Percentiles rank a stretch among this genome's conserved stretches.
These are phyloP conservation scores for Orientallactaga sibirica DNA, from an alignment of 2,797 vertebrate species.

Conservation along the genomic window DNA sequence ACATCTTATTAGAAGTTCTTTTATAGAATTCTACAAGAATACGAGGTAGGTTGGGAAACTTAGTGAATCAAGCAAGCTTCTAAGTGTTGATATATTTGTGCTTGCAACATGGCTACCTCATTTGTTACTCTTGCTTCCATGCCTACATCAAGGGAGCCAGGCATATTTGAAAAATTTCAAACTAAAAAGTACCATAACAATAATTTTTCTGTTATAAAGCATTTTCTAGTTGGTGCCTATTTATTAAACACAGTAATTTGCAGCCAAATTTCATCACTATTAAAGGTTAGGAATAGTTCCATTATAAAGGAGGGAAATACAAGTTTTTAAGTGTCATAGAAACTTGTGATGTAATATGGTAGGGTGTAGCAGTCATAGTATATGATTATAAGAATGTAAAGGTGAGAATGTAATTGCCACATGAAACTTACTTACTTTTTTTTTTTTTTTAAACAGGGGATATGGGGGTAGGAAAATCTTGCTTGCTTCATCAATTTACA, in stretches of 20 bases:
- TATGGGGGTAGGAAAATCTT: conserved; percentile 99
- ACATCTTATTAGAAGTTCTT: conserved; percentile 7
- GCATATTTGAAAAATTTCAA: conserved; percentile 40
- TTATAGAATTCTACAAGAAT: not conserved
- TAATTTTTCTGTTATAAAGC: conserved; percentile 23
- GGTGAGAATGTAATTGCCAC: conserved; percentile 63
- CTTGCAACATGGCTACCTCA: not conserved
- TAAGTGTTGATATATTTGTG: conserved; percentile 14
- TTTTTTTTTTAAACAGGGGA: conserved; percentile 91
- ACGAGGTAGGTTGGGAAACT: not conserved
- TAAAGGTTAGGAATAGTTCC: conserved; percentile 20
- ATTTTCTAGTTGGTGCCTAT: not conserved
- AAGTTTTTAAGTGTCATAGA: conserved; percentile 35
- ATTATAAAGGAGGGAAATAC: conserved; percentile 34
- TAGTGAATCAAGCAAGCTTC: conserved; percentile 19
- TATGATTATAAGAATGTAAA: conserved; percentile 26
- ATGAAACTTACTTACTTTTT: conserved; percentile 69
- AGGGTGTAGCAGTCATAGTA: not conserved
- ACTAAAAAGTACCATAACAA: conserved; percentile 22
- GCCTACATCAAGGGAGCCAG: not conserved
- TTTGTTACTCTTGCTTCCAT: conserved; percentile 43
- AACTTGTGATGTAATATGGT: conserved; percentile 11
- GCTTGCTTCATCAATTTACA: conserved; percentile 99
- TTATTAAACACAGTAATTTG: conserved; percentile 57
- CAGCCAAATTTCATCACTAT: not conserved